A percentile compares a stretch with the other conserved stretches of the same genome.
Evolutionary conservation across 1,140 invertebrate species (phyloP).

Genomic region (Trigoniulus corallinus): DNA sequence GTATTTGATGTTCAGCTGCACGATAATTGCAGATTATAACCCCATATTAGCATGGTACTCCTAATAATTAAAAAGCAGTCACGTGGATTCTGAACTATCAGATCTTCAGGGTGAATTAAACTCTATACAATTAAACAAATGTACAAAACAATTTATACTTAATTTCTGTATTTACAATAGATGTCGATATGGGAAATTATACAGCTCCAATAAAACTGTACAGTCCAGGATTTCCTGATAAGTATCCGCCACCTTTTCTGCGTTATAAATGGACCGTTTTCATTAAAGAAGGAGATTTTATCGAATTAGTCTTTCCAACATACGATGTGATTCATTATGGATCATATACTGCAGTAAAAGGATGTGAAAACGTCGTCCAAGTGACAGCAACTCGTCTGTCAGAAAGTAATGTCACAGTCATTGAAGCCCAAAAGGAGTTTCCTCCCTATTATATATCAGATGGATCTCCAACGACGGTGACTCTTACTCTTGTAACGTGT

Average conservation of each 20-base stretch:
- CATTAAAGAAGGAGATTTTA: conserved; percentile 11
- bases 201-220: conserved; percentile 12
- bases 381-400: conserved; percentile 10
- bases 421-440: conserved; percentile 13
- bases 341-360: conserved; percentile 15
- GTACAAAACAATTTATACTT: too few relatives aligned
- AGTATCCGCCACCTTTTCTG: conserved; percentile 16
- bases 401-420: conserved; percentile 9
- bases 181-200: conserved; percentile 9
- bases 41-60: too few relatives aligned
- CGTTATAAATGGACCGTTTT: conserved; percentile 14
- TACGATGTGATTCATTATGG: conserved; percentile 17
- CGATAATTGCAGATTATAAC: too few relatives aligned
- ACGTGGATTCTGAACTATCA: too few relatives aligned
- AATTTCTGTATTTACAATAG: conserved; percentile 2
- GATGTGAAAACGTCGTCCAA: conserved; percentile 13
- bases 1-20: too few relatives aligned
- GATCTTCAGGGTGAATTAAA: too few relatives aligned
- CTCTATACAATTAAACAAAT: too few relatives aligned
- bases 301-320: conserved; percentile 17
- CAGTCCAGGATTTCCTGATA: conserved; percentile 11
- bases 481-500: conserved; percentile 15
- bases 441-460: conserved; percentile 17
- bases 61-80: too few relatives aligned
- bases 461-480: conserved; percentile 12